Evolutionary conservation across 2,113 vertebrate genomes (phyloP).

Genomic region (Thamnophis sirtalis): DNA sequence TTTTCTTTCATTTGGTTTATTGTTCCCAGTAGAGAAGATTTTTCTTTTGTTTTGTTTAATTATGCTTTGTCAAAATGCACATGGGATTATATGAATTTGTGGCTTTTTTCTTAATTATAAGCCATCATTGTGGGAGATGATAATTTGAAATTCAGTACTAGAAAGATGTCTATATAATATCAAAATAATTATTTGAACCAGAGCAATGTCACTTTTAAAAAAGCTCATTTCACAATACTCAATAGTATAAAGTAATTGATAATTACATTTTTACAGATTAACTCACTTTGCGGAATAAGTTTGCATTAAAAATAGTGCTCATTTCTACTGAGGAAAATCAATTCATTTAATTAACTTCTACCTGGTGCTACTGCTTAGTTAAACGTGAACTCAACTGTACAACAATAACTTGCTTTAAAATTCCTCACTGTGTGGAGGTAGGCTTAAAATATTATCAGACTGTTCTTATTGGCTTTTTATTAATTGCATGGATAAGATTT

Average conservation of each 20-base stretch:
- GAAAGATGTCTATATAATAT: constrained; percentile 57
- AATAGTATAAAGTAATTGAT: constrained; percentile 52
- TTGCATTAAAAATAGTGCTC: constrained; percentile 45
- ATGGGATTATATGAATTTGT: constrained; percentile 49
- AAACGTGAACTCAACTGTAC: constrained; percentile 23
- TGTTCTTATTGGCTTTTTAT: not conserved
- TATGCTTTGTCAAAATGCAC: constrained; percentile 63
- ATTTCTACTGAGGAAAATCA: constrained; percentile 51
- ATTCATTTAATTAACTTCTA: constrained; percentile 59
- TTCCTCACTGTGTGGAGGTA: not conserved
- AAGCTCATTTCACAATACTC: constrained; percentile 47
- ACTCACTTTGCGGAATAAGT: constrained; percentile 31
- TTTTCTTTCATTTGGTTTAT: constrained; percentile 66
- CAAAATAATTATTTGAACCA: constrained; percentile 59
- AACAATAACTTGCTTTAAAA: constrained; percentile 23
- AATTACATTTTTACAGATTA: constrained; percentile 48
- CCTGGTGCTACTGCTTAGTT: constrained; percentile 30
- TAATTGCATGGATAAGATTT: not conserved
- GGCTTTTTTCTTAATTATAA: constrained; percentile 57
- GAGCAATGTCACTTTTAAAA: constrained; percentile 55
- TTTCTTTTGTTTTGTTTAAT: constrained; percentile 51
- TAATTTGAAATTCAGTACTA: constrained; percentile 53
- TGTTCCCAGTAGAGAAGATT: constrained; percentile 45
- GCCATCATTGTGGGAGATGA: constrained; percentile 46
- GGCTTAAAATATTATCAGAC: not conserved